Evolutionary conservation across 1,140 invertebrate genomes (phyloP).

Genomic region (Prorops nasuta): DNA sequence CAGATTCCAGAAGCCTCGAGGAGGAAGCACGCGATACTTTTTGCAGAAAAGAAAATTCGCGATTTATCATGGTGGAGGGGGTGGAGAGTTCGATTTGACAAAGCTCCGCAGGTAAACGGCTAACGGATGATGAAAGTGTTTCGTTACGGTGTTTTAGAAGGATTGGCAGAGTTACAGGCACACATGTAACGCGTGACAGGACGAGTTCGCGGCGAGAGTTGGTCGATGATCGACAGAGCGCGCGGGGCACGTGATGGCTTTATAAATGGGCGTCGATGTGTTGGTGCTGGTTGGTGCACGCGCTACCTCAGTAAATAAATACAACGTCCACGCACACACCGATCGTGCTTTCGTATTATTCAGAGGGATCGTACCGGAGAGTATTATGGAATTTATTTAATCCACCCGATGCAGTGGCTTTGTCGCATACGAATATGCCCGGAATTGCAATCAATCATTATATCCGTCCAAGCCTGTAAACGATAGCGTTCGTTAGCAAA

Average conservation of each 20-base stretch:
- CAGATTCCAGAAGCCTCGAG: conserved; percentile 14
- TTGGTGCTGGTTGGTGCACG: background rate
- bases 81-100: too few species aligned
- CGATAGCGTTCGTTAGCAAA: conserved; percentile 30
- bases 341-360: conserved; percentile 34
- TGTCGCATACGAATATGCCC: conserved; percentile 46
- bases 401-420: conserved; percentile 46
- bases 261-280: background rate
- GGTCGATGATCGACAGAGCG: too few species aligned
- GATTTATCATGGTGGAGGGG: too few species aligned
- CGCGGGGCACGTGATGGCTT: background rate
- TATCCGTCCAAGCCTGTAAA: conserved; percentile 26
- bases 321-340: background rate
- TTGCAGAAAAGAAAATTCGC: too few species aligned
- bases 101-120: background rate
- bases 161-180: too few species aligned
- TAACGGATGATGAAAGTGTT: background rate
- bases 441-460: too few species aligned
- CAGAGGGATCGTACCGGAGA: conserved; percentile 41
- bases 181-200: too few species aligned
- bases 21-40: too few species aligned
- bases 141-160: too few species aligned
- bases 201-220: too few species aligned
- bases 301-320: background rate
- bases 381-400: conserved; percentile 53